Conservation (phyloP, 2,113 vertebrate genomes). For the Mormoops blainvillei region DNA sequence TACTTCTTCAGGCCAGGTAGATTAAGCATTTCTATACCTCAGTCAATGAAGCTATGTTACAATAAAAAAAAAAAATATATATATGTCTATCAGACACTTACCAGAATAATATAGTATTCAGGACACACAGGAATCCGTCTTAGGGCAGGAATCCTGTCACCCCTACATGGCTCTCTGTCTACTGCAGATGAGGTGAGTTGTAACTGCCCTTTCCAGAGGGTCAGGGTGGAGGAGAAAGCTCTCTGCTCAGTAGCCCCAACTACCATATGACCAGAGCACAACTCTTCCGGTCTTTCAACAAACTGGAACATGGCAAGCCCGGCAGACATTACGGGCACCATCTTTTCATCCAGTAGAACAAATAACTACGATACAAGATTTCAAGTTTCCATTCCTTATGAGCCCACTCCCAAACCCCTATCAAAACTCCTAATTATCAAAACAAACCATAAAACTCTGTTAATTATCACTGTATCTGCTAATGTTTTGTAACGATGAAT, state of each 20-base stretch:
- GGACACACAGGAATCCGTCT: not conserved
- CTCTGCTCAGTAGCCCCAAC: not conserved
- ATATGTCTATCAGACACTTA: slow-evolving; percentile 13
- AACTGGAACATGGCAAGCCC: not conserved
- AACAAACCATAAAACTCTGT: not conserved
- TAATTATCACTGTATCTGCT: not conserved
- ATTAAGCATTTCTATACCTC: not conserved
- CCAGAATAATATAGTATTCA: not conserved
- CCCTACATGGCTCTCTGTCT: not conserved
- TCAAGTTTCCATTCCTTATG: not conserved
- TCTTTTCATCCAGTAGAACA: not conserved
- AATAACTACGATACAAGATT: not conserved
- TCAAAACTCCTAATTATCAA: not conserved
- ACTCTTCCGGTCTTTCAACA: not conserved
- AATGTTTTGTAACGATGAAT: not conserved
- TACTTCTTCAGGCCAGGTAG: not conserved
- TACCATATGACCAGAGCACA: not conserved
- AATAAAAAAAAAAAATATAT: not conserved
- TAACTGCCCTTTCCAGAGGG: not conserved
- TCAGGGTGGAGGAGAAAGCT: not conserved
- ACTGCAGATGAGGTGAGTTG: not conserved
- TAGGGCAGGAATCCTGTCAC: not conserved
- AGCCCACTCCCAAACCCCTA: not conserved
- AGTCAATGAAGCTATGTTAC: not conserved
- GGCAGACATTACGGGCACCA: not conserved